A percentile compares a stretch with the other conserved stretches of the same genome.
Evolutionary conservation across 2,113 vertebrate genomes (phyloP).

Genomic region (Rallus limicola): DNA sequence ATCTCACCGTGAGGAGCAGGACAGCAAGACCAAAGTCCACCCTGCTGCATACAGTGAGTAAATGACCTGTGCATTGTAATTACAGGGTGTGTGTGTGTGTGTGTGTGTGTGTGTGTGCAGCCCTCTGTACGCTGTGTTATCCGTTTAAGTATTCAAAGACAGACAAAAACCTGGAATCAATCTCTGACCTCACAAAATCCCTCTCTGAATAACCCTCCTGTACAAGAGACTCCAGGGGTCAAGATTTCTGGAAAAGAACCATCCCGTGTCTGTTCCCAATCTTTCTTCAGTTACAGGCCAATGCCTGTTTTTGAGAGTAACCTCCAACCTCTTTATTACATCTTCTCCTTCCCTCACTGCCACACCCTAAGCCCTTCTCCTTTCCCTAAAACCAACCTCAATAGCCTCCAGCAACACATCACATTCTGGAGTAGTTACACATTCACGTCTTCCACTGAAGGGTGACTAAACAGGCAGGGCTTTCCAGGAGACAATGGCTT

Average conservation of each 20-base stretch:
- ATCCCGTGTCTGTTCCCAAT: not conserved
- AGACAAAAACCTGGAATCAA: not conserved
- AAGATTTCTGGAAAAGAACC: not conserved
- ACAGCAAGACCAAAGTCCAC: not conserved
- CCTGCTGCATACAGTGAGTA: not conserved
- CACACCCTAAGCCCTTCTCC: not conserved
- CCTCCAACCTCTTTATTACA: not conserved
- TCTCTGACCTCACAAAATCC: not conserved
- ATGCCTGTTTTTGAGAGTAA: not conserved
- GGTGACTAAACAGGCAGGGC: not conserved
- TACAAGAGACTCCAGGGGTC: not conserved
- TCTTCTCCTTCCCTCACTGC: not conserved
- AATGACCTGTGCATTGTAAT: not conserved
- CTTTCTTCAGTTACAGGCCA: not conserved
- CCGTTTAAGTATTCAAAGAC: not conserved
- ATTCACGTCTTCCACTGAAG: not conserved
- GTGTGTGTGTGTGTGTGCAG: not conserved
- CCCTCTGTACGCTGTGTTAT: not conserved
- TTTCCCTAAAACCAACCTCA: not conserved
- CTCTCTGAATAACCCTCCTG: not conserved
- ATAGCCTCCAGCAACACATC: not conserved
- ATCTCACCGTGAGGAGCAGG: not conserved
- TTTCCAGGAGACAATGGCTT: constrained; percentile 19
- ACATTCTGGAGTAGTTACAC: not conserved
- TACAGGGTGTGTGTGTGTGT: too few relatives aligned